Base-by-base conservation (phyloP, 2,797 vertebrate species). In the Halcyon smyrnensis region DNA sequence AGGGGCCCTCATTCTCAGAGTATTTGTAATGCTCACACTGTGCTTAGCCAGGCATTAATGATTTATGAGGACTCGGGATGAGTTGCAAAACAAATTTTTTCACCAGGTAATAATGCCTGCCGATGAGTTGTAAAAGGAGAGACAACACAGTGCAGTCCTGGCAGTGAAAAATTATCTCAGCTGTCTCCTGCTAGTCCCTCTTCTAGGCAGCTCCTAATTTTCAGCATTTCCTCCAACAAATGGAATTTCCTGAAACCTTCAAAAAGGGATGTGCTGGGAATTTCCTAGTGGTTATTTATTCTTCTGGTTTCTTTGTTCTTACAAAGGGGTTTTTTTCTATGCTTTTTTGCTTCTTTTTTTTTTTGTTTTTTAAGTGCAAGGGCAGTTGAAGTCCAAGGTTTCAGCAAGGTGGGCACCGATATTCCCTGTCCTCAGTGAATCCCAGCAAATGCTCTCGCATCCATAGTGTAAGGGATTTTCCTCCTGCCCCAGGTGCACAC, bases 71-170 rank as follows among this genome's bases (percentile, higher is more conserved):
- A 89, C 93, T 96, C 75, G 80, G 90, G 94, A 96, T 89, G 95
- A 97, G 96, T 93, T 94, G 95, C 93, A 97, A 97, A 97, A 96
- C 97, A 97, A 95, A 85, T 97, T 97, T 97, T 95, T 97, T 95
- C 93, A 95, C 93, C 82, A 95, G 93, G 95, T 97, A 97, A 96
- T 97, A 95, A 97, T 95, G 96, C 84, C 90, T 92, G 95, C 91
- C 67, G 16, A 96, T 95, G 96, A 94, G 83, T 87, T 97, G 95
- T 93, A 97, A 96, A 96, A 94, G 92, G 73, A 96, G 92, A 95
- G 92, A 93, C 94, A 94, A 91, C 89, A 94, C 71, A 83, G 84
- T 73, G 53, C 92, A 83, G 81, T 75, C 62, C 86, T 96, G 90
- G 93, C 96, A 97, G 84, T 95, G 96, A 97, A 97, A 95, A 97